Conservation (phyloP, 1,140 invertebrate genomes). For the Dinoponera quadriceps region DNA sequence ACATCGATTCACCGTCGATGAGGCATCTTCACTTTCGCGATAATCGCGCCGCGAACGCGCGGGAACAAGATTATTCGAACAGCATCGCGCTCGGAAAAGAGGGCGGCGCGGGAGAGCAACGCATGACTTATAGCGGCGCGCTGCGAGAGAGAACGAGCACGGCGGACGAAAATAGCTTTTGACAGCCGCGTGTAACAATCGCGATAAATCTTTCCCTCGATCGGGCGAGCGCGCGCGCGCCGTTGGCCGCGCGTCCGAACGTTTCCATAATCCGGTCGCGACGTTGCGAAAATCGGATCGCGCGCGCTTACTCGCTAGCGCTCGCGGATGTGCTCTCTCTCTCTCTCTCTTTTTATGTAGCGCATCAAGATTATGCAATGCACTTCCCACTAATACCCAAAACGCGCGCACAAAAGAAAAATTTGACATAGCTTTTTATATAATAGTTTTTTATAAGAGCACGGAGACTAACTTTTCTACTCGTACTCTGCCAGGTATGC, state of each 20-base stretch:
- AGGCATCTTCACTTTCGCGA: too few relatives aligned
- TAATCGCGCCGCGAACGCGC: too few relatives aligned
- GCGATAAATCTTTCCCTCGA: constrained; percentile 68
- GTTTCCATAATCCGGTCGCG: constrained; percentile 65
- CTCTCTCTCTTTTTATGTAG: too few relatives aligned
- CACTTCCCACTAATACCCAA: too few relatives aligned
- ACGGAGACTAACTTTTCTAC: too few relatives aligned
- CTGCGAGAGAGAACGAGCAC: constrained; percentile 24
- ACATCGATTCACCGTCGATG: too few relatives aligned
- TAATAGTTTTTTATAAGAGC: too few relatives aligned
- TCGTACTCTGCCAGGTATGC: too few relatives aligned
- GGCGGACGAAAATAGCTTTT: constrained; percentile 73
- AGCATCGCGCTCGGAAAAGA: constrained; percentile 9
- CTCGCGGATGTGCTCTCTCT: not conserved
- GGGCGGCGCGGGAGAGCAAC: constrained; percentile 10
- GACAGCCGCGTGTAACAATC: constrained; percentile 74
- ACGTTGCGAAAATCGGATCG: constrained; percentile 64
- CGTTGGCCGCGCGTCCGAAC: constrained; percentile 51
- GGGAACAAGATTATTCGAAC: constrained; percentile 25
- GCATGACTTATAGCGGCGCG: constrained; percentile 66
- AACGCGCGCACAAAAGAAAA: too few relatives aligned
- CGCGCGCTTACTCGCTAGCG: constrained; percentile 27
- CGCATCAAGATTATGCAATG: too few relatives aligned
- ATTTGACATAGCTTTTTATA: too few relatives aligned
- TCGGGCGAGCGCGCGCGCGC: constrained; percentile 24